Conservation (phyloP, 2,113 vertebrate species). For the Clarias macrocephalus region DNA sequence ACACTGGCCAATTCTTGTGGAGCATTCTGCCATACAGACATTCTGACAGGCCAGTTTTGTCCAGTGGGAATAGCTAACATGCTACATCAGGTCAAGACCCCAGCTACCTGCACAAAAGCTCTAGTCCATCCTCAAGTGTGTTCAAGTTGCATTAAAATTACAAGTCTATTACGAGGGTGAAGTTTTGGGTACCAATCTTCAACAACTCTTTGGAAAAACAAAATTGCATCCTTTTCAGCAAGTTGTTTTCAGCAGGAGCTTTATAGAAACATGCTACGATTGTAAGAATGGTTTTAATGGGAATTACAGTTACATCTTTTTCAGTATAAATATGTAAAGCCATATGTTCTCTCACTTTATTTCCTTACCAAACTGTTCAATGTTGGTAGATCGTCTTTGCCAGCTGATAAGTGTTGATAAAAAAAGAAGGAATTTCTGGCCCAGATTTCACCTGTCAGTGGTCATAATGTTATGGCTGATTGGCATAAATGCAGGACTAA, state of each 20-base stretch:
- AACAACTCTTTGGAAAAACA: not conserved
- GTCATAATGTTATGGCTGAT: too few relatives aligned
- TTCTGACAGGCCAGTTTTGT: not conserved
- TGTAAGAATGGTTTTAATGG: not conserved
- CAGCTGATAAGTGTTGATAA: not conserved
- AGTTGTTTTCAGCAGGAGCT: too few relatives aligned
- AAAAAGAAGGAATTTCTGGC: not conserved
- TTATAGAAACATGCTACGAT: not conserved
- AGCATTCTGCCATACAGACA: not conserved
- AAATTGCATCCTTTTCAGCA: not conserved
- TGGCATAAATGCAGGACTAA: not conserved
- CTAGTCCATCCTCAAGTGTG: not conserved
- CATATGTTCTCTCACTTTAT: not conserved
- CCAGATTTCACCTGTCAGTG: not conserved
- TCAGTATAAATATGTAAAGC: not conserved
- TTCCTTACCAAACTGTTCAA: not conserved
- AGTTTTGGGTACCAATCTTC: not conserved
- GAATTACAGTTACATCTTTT: not conserved
- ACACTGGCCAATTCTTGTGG: not conserved
- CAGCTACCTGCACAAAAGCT: not conserved
- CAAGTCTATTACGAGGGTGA: too few relatives aligned
- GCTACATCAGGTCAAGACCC: not conserved
- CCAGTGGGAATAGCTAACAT: not conserved
- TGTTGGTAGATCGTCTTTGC: not conserved
- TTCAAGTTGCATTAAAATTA: not conserved